These are phyloP conservation scores for Onthophagus taurus DNA, from an alignment of 1,140 invertebrate species.

Conservation along the genomic window DNA sequence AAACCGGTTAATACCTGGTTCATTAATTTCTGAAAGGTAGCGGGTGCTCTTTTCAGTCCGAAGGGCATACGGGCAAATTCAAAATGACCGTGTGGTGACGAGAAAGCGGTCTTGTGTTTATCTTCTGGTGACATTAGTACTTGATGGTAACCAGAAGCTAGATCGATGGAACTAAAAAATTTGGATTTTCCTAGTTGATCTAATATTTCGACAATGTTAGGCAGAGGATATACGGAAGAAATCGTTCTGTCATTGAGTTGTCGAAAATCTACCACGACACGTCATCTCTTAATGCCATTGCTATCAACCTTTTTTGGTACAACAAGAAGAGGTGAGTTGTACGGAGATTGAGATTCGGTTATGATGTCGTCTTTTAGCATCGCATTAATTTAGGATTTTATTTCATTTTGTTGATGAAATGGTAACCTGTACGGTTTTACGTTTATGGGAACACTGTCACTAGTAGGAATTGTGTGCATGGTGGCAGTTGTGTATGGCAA, in stretches of 20 bases:
- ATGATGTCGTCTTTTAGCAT: neutral
- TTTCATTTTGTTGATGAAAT: neutral
- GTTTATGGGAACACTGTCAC: too few species aligned
- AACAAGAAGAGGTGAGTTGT: neutral
- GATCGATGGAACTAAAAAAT: neutral
- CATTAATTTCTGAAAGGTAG: neutral
- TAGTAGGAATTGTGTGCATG: too few species aligned
- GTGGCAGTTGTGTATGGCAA: too few species aligned
- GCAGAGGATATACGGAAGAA: neutral
- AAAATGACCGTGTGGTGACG: neutral
- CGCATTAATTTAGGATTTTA: neutral
- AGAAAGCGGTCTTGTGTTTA: neutral
- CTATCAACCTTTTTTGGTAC: conserved; percentile 1
- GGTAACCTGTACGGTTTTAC: too few species aligned
- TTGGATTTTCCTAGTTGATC: neutral
- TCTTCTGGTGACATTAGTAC: neutral
- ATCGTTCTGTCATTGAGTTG: neutral
- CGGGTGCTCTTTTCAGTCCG: neutral
- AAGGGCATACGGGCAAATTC: neutral
- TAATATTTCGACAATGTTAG: neutral
- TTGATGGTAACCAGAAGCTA: conserved; percentile 1
- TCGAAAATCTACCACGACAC: neutral
- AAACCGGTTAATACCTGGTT: neutral
- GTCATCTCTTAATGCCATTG: neutral
- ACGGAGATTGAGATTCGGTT: neutral